Conservation (phyloP, 2,113 vertebrate species). For the human region DNA sequence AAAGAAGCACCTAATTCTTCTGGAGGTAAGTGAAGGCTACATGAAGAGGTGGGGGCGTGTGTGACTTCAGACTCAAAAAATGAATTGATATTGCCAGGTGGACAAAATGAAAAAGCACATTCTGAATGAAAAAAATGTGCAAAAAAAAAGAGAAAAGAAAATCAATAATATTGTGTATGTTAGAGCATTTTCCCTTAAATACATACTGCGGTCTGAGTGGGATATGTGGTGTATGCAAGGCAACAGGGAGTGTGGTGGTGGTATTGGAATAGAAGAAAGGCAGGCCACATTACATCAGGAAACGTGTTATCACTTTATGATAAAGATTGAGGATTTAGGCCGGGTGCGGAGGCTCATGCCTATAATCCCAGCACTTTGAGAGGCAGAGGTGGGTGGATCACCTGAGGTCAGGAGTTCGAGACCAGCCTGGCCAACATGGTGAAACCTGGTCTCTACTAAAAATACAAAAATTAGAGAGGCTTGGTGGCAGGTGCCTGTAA, state of each 20-base stretch:
- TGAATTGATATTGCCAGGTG: fast-evolving
- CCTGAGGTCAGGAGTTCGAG: too few relatives aligned
- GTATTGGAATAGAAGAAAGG: neutral
- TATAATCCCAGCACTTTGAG: too few relatives aligned
- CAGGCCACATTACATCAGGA: neutral
- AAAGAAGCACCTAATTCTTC: fast-evolving
- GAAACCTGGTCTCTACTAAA: too few relatives aligned
- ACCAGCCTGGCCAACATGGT: too few relatives aligned
- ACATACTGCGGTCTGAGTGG: neutral
- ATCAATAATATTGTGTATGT: too few relatives aligned
- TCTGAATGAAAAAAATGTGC: neutral
- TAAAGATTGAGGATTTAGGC: neutral
- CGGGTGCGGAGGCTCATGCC: too few relatives aligned
- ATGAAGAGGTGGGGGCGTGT: neutral
- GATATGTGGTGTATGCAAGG: neutral
- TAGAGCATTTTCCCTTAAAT: neutral
- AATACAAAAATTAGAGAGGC: too few relatives aligned
- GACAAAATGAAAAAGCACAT: neutral
- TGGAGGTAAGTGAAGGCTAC: fast-evolving
- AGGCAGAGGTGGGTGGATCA: too few relatives aligned
- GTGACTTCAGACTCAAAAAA: neutral
- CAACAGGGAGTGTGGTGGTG: too few relatives aligned
- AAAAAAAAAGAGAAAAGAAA: too few relatives aligned
- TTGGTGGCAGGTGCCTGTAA: too few relatives aligned
- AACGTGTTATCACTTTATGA: neutral